Evolutionary conservation across 2,113 vertebrate genomes (phyloP).

Genomic region (Gymnocephalus cernua): DNA sequence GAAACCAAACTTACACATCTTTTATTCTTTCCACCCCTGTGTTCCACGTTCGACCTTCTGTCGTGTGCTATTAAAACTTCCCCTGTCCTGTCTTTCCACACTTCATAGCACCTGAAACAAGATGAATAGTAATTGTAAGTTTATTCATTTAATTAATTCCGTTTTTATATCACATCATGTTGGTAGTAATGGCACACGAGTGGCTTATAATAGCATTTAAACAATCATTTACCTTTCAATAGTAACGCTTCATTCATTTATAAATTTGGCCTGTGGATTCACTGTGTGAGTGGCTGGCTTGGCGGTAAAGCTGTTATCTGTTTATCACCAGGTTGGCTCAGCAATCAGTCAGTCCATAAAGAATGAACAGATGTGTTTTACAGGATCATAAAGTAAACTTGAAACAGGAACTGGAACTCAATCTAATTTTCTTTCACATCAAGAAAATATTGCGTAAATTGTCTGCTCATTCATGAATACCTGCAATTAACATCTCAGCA

Average conservation of each 20-base stretch:
- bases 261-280: slow-evolving; percentile 39
- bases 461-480: slow-evolving; percentile 3
- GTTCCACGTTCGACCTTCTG: not conserved
- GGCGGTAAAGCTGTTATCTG: slow-evolving; percentile 41
- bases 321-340: slow-evolving; percentile 54
- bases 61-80: not conserved
- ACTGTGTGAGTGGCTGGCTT: slow-evolving; percentile 6
- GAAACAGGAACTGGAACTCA: slow-evolving; percentile 18
- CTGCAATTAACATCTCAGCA: not conserved
- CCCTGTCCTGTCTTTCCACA: not conserved
- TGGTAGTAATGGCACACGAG: slow-evolving; percentile 22
- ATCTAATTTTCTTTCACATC: slow-evolving; percentile 8
- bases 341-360: slow-evolving; percentile 58
- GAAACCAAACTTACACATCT: slow-evolving; percentile 7
- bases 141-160: slow-evolving; percentile 17
- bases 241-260: slow-evolving; percentile 39
- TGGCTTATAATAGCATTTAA: slow-evolving; percentile 39
- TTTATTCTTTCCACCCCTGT: slow-evolving; percentile 13
- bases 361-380: slow-evolving; percentile 64
- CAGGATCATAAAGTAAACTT: slow-evolving; percentile 51
- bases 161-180: not conserved
- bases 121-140: not conserved
- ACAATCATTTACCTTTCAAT: slow-evolving; percentile 39
- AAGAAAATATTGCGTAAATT: not conserved
- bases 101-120: not conserved